Base-by-base conservation (phyloP, 1,140 invertebrate species). In the Wiebesia pumilae region DNA sequence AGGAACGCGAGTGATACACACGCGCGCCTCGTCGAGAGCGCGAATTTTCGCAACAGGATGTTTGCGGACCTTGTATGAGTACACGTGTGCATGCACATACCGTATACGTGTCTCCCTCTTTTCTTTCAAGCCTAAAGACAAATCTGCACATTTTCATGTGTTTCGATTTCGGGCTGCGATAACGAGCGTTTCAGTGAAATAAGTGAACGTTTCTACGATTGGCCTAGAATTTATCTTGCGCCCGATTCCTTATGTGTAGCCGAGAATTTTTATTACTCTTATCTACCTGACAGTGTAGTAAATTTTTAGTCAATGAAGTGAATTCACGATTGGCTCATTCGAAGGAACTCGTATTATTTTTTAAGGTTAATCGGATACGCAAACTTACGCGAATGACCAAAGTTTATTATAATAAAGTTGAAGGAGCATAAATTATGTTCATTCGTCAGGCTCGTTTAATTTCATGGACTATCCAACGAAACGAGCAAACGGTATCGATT, bases 11-110 rank as follows among this genome's bases (percentile, higher is more conserved):
- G 0, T 51, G 30, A 38, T 43, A 43, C 40, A 4, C n/a, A n/a
- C n/a, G n/a, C n/a, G n/a, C 77, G 51, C 19, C 27, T 30, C 21
- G 12, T 30, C 27, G 58, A 27, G 24, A 21, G 24, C 30, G 65
- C 10, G 47, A 58, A 85, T 87, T 89, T 88, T 88, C 85, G 87
- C 83, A 89, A 88, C 85, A 87, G 87, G 79, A 88, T 87, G 86
- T 88, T 85, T 84, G 88, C 85, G 87, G 85, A 88, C 86, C 87
- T 87, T 88, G 83, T 81, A 21, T n/a, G 69, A 62, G n/a, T 75
- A 77, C 58, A 38, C 58, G 16, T 75, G 38, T 27, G 30, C 80
- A 81, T 35, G 67, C 9, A 62, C 27, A 27, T 24, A 62, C 58
- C 58, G 67, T 71, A 35, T 47, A 30, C 40, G 14, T 58, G 58